A percentile compares a stretch with the other conserved stretches of the same genome.
phyloP scores from a whole-genome alignment of 1,140 invertebrate species.

The Battus philenor region DNA sequence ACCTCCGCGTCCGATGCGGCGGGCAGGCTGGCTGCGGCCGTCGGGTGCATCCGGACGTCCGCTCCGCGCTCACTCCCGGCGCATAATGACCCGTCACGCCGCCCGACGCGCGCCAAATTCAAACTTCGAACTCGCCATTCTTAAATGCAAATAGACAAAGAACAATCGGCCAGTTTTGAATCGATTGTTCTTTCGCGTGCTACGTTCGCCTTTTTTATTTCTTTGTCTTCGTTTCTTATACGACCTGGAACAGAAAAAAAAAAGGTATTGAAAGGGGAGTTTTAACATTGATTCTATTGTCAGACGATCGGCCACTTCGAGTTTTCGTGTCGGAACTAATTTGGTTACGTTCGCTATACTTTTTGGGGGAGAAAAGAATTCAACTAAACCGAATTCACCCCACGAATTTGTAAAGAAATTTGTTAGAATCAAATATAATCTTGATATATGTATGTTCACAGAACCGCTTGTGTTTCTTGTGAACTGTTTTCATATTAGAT shows the following conservation, averaged over 20 bases:
- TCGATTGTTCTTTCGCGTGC: slow-evolving; percentile 54
- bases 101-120: slow-evolving; percentile 24
- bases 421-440: too few species aligned
- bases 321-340: slow-evolving; percentile 72
- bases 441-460: too few species aligned
- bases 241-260: slow-evolving; percentile 64
- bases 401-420: too few species aligned
- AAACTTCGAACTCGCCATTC: slow-evolving; percentile 38
- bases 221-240: slow-evolving; percentile 40
- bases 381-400: too few species aligned
- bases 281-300: slow-evolving; percentile 63
- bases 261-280: slow-evolving; percentile 59
- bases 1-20: slow-evolving; percentile 83
- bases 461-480: too few species aligned
- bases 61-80: slow-evolving; percentile 41
- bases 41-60: slow-evolving; percentile 82
- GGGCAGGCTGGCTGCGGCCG: slow-evolving; percentile 86
- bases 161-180: slow-evolving; percentile 27
- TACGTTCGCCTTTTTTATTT: slow-evolving; percentile 17
- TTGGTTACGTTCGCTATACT: slow-evolving; percentile 54
- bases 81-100: slow-evolving; percentile 48
- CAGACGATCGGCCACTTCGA: slow-evolving; percentile 62
- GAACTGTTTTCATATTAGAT: too few species aligned
- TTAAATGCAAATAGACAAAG: slow-evolving; percentile 16
- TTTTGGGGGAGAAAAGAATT: slow-evolving; percentile 5